Evolutionary conservation across 2,113 vertebrate species (phyloP).

Genomic region (Opisthocomus hoazin): DNA sequence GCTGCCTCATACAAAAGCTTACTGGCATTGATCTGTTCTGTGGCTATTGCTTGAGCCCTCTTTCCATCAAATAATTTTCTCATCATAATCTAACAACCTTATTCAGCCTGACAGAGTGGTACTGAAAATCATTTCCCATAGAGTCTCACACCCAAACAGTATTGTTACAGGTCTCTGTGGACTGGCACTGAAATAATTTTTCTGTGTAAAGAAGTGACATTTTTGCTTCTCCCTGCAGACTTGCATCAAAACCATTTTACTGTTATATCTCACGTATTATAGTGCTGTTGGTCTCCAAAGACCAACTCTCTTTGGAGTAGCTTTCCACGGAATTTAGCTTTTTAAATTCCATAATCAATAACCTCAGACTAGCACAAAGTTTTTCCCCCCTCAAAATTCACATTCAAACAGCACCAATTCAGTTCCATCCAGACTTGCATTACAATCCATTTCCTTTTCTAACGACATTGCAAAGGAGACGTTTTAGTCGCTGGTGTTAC

Average conservation of each 20-base stretch:
- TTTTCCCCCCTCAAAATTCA: background rate
- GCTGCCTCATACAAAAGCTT: background rate
- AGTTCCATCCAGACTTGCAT: background rate
- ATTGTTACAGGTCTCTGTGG: conserved; percentile 34
- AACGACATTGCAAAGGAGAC: background rate
- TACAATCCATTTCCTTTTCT: background rate
- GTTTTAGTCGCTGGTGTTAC: background rate
- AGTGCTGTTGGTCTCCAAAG: background rate
- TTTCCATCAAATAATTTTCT: conserved; percentile 24
- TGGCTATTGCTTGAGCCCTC: background rate
- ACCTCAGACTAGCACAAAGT: background rate
- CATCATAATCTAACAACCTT: conserved; percentile 26
- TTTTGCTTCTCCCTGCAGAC: background rate
- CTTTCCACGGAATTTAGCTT: background rate
- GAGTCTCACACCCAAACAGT: conserved; percentile 20
- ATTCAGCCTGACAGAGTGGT: background rate
- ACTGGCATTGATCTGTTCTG: background rate
- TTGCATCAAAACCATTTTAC: conserved; percentile 26
- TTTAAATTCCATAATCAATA: background rate
- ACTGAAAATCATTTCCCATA: conserved; percentile 14
- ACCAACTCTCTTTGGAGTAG: background rate
- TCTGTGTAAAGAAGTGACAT: background rate
- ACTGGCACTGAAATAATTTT: conserved; percentile 15
- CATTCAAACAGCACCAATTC: background rate
- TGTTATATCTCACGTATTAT: background rate